Evolutionary conservation across 1,140 invertebrate species (phyloP), one percentile per base, ranked within the genome.

Genomic region (Drosophila oshimai): DNA sequence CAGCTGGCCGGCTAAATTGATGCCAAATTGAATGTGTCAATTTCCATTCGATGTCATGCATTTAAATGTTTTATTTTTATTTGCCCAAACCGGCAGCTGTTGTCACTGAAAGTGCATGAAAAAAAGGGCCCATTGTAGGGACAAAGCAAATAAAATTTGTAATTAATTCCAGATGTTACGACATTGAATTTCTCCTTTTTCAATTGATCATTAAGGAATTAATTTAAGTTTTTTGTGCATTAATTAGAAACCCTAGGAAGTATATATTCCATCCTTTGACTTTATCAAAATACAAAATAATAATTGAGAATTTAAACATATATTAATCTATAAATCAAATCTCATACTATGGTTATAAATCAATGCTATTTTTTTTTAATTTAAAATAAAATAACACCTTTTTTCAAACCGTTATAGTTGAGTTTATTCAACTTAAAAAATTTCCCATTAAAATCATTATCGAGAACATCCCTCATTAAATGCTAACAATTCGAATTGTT

Each of bases 11-110:
- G 54, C 74, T 71, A 86, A 79, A 75, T 70, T 64, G 67, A 67
- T 62, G 65, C 75, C 74, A 71, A 84, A 84, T 84, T 78, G 74
- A 84, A 86, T 84, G 64, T 84, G 80, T 75, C 80, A 84, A 86
- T 84, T 86, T 74, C 36, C 50, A 70, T 58, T 42, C 74, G 50
- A 70, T 79, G 80, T 74, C 55, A 71, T 74, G 64, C 75, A 79
- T 83, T 83, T 62, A 77, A 83, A 83, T 86, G 72, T 57, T 72
- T 75, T 74, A 73, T 72, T 51, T 73, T 77, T 81, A 57, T 70
- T 69, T 83, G 51, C 44, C 73, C 55, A 55, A 70, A 61, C 54
- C 46, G 45, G 33, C 77, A 80, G 76, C 76, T 80, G 76, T 42
- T 78, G 55, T 53, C 26, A 26, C n/a, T 60, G 53, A 10, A 31